Conservation (phyloP, 2,888 invertebrate species). For the Scaptomyza parva region DNA sequence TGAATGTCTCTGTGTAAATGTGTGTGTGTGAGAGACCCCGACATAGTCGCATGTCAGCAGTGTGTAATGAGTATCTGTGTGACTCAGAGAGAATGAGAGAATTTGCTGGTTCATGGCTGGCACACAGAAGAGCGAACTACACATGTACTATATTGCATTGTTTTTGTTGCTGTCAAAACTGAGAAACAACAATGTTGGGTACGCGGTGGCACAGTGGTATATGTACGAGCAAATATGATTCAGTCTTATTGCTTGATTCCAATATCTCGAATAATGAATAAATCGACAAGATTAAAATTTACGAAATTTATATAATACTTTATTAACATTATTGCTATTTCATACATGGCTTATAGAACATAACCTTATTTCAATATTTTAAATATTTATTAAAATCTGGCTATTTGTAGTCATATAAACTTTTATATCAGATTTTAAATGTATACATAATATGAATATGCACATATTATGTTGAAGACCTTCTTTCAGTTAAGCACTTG, state of each 20-base stretch:
- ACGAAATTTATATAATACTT: slow-evolving; percentile 40
- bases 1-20: slow-evolving; percentile 33
- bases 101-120: neutral
- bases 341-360: slow-evolving; percentile 33
- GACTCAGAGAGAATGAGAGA: slow-evolving; percentile 28
- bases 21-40: slow-evolving; percentile 14
- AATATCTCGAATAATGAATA: neutral
- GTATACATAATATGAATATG: slow-evolving; percentile 15
- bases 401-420: neutral
- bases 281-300: neutral
- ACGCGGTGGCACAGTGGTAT: slow-evolving; percentile 38
- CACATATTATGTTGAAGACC: slow-evolving; percentile 17
- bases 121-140: slow-evolving; percentile 21
- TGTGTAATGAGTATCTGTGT: slow-evolving; percentile 27
- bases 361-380: slow-evolving; percentile 21
- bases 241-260: neutral
- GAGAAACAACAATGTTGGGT: slow-evolving; percentile 25
- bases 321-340: slow-evolving; percentile 47
- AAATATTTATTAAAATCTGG: slow-evolving; percentile 1
- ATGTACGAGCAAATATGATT: neutral
- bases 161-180: slow-evolving; percentile 45
- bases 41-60: slow-evolving; percentile 19
- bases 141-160: slow-evolving; percentile 20
- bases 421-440: neutral
- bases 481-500: slow-evolving; percentile 30